Base-by-base conservation (phyloP, 2,797 vertebrate genomes). In the Phalloptychus januarius region DNA sequence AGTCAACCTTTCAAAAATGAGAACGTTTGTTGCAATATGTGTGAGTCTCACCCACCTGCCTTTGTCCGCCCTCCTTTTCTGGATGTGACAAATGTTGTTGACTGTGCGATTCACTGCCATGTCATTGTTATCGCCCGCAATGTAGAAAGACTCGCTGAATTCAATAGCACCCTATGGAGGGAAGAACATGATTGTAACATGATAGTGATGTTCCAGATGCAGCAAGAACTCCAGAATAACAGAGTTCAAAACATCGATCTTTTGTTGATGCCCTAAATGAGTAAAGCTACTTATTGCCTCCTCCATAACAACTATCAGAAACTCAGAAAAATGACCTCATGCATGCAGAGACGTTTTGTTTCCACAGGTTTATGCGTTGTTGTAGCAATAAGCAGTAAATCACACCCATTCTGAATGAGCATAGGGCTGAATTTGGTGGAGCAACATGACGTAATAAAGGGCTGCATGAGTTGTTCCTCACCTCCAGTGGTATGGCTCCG, bases 401-500 rank as follows among this genome's bases (percentile, higher is more conserved):
- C 23, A 42, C 67, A 15, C 12, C 40, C 40, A 44, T 44, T 8
- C 40, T 70, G 67, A 70, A 70, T 70, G 25, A 28, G 23, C 15
- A 40, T 7, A 25, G 23, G 20, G 65, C 38, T 69, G 65, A 69
- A n/a, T 5, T 25, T 69, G 16, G 38, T 18, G 23, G 36, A 42
- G 65, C 18, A 23, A 69, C 38, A 38, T 69, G 65, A 42, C n/a
- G 65, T 69, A 69, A 69, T 69, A 23, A 1, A 69, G 23, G 65
- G 65, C 23, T 42, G 23, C 40, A 65, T 16, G 36, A 69, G 23
- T 13, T 25, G 6, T 2, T 58, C 65, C 92, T 95, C 94, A 99
- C 98, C 98, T 99, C 98, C 89, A 99, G 93, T 36, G 98, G 97
- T 92, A 99, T 99, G 0, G 98, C 97, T 87, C 98, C 98, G 13